phyloP scores from a whole-genome alignment of 37 sponge, comb jelly and placozoan genomes.

The Crambe crambe region DNA sequence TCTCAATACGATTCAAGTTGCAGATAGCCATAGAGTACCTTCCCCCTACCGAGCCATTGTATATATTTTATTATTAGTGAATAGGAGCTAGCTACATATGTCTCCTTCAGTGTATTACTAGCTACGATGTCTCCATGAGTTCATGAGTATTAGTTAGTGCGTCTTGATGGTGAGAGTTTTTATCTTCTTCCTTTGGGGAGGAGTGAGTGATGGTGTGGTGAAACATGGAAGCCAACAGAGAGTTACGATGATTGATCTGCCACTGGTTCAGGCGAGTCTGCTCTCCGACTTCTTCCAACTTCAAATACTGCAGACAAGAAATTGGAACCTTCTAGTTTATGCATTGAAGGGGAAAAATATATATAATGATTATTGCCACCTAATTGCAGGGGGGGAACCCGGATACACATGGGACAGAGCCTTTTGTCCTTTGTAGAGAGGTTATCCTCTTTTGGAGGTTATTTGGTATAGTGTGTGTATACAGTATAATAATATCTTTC shows the following conservation, averaged over 20 bases:
- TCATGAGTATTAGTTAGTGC: neutral
- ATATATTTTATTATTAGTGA: neutral
- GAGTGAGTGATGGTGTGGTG: slow-evolving; percentile 82
- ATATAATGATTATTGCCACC: too few species aligned
- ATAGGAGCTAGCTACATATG: neutral
- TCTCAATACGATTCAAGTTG: too few species aligned
- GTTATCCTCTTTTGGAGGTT: too few species aligned
- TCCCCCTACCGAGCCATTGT: too few species aligned
- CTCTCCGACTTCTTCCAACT: slow-evolving; percentile 90
- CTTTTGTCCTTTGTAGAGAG: too few species aligned
- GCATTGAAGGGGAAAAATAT: too few species aligned
- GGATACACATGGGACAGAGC: too few species aligned
- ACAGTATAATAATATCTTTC: too few species aligned
- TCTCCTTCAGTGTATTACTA: neutral
- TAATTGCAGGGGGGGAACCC: too few species aligned
- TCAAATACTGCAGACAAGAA: slow-evolving; percentile 69
- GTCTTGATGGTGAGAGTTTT: neutral
- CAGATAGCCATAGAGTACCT: too few species aligned
- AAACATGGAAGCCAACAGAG: slow-evolving; percentile 75
- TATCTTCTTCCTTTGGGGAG: neutral
- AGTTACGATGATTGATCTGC: slow-evolving; percentile 70
- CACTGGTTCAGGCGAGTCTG: slow-evolving; percentile 74
- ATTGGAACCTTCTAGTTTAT: too few species aligned
- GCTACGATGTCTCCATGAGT: neutral
- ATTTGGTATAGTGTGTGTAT: too few species aligned